phyloP scores from a whole-genome alignment of 2,888 invertebrate genomes.

The Suillia variegata region DNA sequence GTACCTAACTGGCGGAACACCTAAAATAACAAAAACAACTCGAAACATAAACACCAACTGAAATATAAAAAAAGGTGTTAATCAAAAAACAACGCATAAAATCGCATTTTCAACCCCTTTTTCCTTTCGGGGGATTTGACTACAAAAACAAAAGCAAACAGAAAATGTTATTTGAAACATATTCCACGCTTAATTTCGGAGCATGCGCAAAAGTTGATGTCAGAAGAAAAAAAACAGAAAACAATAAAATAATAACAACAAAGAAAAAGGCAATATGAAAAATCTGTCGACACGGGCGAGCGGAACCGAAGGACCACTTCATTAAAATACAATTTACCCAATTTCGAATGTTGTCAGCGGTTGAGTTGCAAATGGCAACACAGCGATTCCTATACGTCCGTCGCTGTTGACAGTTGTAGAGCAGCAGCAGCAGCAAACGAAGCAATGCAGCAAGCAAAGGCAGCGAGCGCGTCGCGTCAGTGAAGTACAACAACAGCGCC shows the following conservation, averaged over 20 bases:
- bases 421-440: background rate
- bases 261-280: too few relatives aligned
- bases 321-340: conserved; percentile 49
- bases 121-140: too few relatives aligned
- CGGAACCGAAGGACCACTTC: conserved; percentile 37
- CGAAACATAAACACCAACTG: background rate
- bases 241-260: background rate
- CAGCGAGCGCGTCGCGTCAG: too few relatives aligned
- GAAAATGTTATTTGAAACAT: background rate
- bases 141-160: too few relatives aligned
- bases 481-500: too few relatives aligned
- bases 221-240: too few relatives aligned
- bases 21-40: conserved; percentile 19
- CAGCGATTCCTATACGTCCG: background rate
- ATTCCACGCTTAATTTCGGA: background rate
- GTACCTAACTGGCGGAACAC: background rate
- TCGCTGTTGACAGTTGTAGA: background rate
- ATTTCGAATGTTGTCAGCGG: conserved; percentile 47
- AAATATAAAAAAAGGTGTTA: conserved; percentile 16
- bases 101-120: conserved; percentile 27
- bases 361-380: conserved; percentile 38
- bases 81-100: conserved; percentile 25
- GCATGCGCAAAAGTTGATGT: background rate
- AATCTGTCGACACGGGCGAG: conserved; percentile 3
- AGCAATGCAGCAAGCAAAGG: too few relatives aligned